Evolutionary conservation across 2,888 invertebrate species (phyloP).

Genomic region (Drosophila yooni): DNA sequence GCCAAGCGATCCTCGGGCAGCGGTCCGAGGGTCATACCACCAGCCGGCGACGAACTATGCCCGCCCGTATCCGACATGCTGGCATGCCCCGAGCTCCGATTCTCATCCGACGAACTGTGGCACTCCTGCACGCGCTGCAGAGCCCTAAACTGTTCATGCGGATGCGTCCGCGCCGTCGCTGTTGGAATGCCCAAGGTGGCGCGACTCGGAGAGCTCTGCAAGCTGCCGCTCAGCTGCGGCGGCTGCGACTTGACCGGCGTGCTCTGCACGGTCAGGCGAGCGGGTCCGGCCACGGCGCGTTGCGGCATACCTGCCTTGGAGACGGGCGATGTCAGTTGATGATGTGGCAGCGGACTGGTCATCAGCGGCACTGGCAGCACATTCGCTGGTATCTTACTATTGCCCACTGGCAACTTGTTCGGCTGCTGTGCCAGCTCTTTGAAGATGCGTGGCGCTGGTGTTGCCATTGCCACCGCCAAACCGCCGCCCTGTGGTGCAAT

Average conservation of each 20-base stretch:
- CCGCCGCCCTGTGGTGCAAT: slow-evolving; percentile 73
- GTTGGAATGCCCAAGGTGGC: slow-evolving; percentile 74
- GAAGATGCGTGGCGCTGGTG: slow-evolving; percentile 83
- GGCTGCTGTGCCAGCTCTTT: slow-evolving; percentile 84
- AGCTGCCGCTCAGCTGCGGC: slow-evolving; percentile 86
- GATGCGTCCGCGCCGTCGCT: slow-evolving; percentile 78
- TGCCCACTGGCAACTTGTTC: slow-evolving; percentile 42
- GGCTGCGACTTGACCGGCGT: slow-evolving; percentile 88
- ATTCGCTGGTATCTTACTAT: slow-evolving; percentile 16
- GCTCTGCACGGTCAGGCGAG: slow-evolving; percentile 87
- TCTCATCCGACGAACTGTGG: slow-evolving; percentile 95
- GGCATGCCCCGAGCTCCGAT: slow-evolving; percentile 96
- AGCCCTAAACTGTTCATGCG: slow-evolving; percentile 83
- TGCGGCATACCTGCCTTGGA: slow-evolving; percentile 79
- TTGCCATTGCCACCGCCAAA: slow-evolving; percentile 83
- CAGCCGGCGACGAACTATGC: slow-evolving; percentile 87
- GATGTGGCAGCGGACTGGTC: slow-evolving; percentile 57
- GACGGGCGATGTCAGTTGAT: slow-evolving; percentile 47
- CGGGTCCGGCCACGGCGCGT: slow-evolving; percentile 86
- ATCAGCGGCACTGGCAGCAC: slow-evolving; percentile 20
- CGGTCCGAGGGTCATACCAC: slow-evolving; percentile 85
- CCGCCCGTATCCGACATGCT: slow-evolving; percentile 97
- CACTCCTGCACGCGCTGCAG: slow-evolving; percentile 89
- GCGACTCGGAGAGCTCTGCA: slow-evolving; percentile 66
- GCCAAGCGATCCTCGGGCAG: slow-evolving; percentile 88